phyloP scores from a whole-genome alignment of 2,888 invertebrate genomes.

The Neoitamus cyanurus region DNA sequence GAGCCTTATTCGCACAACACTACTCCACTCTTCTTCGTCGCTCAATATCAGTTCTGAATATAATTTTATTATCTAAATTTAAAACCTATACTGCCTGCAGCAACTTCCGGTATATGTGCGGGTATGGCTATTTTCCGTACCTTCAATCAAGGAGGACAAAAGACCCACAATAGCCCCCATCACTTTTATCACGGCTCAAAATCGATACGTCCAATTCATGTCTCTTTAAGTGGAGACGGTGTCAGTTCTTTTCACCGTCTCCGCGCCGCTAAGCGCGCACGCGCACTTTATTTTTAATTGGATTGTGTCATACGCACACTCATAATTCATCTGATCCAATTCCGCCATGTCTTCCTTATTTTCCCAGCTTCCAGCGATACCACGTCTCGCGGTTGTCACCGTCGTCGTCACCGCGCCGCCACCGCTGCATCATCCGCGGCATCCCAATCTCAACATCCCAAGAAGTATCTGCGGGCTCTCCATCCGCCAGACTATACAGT shows the following conservation, averaged over 20 bases:
- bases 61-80: too few species aligned
- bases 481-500: not conserved
- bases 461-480: conserved; percentile 39
- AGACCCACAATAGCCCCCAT: not conserved
- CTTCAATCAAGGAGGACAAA: not conserved
- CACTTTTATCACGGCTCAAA: not conserved
- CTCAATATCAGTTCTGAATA: too few species aligned
- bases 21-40: too few species aligned
- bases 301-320: conserved; percentile 41
- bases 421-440: not conserved
- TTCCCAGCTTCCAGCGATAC: not conserved
- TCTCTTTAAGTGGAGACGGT: conserved; percentile 17
- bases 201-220: conserved; percentile 12
- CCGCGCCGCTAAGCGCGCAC: not conserved
- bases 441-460: not conserved
- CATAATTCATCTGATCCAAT: conserved; percentile 36
- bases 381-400: not conserved
- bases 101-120: not conserved
- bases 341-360: not conserved
- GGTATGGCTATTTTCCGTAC: not conserved
- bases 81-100: not conserved
- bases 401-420: not conserved
- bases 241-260: not conserved
- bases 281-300: conserved; percentile 36
- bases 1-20: too few species aligned